Percentiles rank a stretch among this genome's conserved stretches.
phyloP scores from a whole-genome alignment of 2,113 vertebrate genomes.

The Albula goreensis region DNA sequence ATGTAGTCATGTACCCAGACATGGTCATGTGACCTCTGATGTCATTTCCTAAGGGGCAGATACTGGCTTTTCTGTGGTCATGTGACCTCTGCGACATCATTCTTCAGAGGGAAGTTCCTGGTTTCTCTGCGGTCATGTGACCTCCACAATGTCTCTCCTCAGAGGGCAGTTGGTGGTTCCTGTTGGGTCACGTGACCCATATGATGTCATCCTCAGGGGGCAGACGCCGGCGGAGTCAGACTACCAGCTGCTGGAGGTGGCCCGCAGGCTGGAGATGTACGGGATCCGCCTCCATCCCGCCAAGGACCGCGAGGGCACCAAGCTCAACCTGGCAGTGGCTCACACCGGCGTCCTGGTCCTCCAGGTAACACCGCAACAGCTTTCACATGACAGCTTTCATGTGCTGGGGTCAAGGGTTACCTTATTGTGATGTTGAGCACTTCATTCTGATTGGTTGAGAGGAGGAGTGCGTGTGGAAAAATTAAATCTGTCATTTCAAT shows the following conservation, averaged over 20 bases:
- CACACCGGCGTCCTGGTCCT: conserved; percentile 94
- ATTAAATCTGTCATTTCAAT: too few relatives aligned
- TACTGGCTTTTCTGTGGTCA: too few relatives aligned
- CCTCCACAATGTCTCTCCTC: too few relatives aligned
- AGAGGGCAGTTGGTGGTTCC: too few relatives aligned
- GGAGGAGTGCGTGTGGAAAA: too few relatives aligned
- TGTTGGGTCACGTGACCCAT: neutral
- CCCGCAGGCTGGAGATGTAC: conserved; percentile 91
- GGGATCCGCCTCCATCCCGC: conserved; percentile 90
- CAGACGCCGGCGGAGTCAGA: conserved; percentile 95
- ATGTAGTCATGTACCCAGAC: too few relatives aligned
- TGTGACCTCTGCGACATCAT: too few relatives aligned
- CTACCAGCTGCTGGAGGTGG: conserved; percentile 91
- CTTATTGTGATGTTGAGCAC: neutral
- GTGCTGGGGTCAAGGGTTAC: neutral
- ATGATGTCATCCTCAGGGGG: conserved; percentile 71
- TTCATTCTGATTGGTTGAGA: too few relatives aligned
- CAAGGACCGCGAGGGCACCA: conserved; percentile 92
- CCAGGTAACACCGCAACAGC: conserved; percentile 74
- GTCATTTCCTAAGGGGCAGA: too few relatives aligned
- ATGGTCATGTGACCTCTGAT: too few relatives aligned
- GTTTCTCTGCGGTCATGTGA: too few relatives aligned
- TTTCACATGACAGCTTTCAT: neutral
- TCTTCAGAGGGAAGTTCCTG: too few relatives aligned
- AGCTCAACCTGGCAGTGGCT: conserved; percentile 88